Evolutionary conservation across 1,140 invertebrate genomes (phyloP).

Genomic region (Halictus rubicundus): DNA sequence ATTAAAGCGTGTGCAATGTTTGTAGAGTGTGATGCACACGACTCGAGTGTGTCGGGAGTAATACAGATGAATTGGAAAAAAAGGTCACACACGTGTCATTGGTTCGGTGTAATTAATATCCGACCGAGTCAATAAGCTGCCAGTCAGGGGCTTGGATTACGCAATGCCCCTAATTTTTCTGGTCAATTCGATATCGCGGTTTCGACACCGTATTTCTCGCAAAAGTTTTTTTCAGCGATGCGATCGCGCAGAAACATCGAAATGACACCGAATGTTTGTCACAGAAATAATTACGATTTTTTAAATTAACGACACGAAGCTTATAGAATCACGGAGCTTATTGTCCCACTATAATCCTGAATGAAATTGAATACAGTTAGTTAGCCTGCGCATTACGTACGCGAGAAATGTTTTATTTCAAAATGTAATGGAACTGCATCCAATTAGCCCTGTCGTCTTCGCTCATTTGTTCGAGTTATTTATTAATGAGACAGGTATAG

Average conservation of each 20-base stretch:
- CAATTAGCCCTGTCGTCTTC: slow-evolving; percentile 2
- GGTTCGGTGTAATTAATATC: slow-evolving; percentile 22
- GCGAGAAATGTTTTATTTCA: slow-evolving; percentile 5
- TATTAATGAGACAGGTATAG: not conserved
- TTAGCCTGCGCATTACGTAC: slow-evolving; percentile 11
- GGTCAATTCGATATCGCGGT: not conserved
- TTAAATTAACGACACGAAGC: slow-evolving; percentile 1
- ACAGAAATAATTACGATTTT: slow-evolving; percentile 24
- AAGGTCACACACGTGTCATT: not conserved
- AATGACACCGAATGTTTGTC: not conserved
- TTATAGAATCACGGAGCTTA: not conserved
- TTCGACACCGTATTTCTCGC: not conserved
- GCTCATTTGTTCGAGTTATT: not conserved
- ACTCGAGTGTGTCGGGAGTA: not conserved
- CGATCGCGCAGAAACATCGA: not conserved
- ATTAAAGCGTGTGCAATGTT: not conserved
- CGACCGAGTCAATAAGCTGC: slow-evolving; percentile 10
- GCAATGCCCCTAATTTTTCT: not conserved
- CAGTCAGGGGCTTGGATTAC: not conserved
- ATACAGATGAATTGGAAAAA: not conserved
- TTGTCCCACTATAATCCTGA: not conserved
- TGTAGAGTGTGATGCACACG: too few relatives aligned
- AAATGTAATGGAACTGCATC: not conserved
- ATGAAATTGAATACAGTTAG: slow-evolving; percentile 8
- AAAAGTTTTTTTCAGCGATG: not conserved